These are phyloP conservation scores for Heliconius ethilla DNA, from an alignment of 2,888 invertebrate genomes.

Conservation along the genomic window DNA sequence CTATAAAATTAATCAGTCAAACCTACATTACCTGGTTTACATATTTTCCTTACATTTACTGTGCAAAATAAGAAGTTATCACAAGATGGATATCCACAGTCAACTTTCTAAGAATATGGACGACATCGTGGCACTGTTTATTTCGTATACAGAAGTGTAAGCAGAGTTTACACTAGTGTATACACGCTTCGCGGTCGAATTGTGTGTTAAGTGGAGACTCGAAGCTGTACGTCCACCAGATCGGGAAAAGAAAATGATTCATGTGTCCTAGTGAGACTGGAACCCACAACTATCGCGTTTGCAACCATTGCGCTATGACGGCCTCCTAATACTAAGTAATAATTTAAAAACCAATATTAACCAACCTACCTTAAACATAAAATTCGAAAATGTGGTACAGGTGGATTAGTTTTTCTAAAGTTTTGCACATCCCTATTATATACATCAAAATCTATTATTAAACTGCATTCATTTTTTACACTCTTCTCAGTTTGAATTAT, in stretches of 20 bases:
- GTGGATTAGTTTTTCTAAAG: constrained; percentile 67
- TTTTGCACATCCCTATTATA: constrained; percentile 71
- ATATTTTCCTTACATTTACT: too few species aligned
- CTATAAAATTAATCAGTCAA: too few species aligned
- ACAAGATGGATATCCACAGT: too few species aligned
- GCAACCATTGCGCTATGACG: background rate
- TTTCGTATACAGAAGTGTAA: too few species aligned
- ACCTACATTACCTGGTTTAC: too few species aligned
- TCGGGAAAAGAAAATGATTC: background rate
- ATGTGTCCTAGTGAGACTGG: background rate
- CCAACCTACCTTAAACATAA: constrained; percentile 72
- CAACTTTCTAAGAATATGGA: too few species aligned
- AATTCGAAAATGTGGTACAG: constrained; percentile 71
- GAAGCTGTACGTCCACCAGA: too few species aligned
- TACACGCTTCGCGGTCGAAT: too few species aligned
- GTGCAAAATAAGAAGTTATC: too few species aligned
- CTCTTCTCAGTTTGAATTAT: constrained; percentile 59
- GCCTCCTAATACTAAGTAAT: background rate
- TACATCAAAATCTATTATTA: constrained; percentile 70
- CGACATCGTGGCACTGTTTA: too few species aligned
- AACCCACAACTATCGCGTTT: background rate
- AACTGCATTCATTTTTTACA: constrained; percentile 48
- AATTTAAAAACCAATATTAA: background rate
- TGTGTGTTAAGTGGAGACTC: too few species aligned
- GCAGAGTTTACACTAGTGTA: too few species aligned